Conservation (phyloP, 2,113 vertebrate genomes). For the Ondatra zibethicus region DNA sequence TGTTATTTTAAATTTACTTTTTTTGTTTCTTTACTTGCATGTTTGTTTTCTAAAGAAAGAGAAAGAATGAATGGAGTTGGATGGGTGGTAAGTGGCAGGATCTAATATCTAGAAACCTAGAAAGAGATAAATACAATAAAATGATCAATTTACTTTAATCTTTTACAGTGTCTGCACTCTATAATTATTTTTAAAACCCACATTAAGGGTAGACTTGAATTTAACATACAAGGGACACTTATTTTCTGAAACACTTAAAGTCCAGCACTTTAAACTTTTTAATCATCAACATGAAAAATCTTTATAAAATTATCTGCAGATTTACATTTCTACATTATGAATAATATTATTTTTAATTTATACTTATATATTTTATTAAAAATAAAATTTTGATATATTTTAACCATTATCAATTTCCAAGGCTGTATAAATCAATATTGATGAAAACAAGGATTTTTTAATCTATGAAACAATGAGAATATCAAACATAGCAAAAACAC, state of each 20-base stretch:
- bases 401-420: background rate
- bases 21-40: background rate
- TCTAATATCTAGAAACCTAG: background rate
- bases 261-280: background rate
- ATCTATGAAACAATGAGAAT: background rate
- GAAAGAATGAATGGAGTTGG: background rate
- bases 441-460: background rate
- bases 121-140: background rate
- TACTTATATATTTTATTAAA: background rate
- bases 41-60: background rate
- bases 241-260: background rate
- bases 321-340: background rate
- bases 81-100: background rate
- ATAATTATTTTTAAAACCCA: background rate
- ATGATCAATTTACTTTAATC: background rate
- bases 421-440: background rate
- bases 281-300: background rate
- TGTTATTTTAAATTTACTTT: background rate
- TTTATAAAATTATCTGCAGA: background rate
- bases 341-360: background rate
- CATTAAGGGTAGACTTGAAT: background rate
- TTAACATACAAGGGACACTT: too few species aligned
- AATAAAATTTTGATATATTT: background rate
- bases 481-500: background rate
- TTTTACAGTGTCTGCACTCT: background rate